Evolutionary conservation across 1,140 invertebrate genomes (phyloP).

Genomic region (Drosophila sproati): DNA sequence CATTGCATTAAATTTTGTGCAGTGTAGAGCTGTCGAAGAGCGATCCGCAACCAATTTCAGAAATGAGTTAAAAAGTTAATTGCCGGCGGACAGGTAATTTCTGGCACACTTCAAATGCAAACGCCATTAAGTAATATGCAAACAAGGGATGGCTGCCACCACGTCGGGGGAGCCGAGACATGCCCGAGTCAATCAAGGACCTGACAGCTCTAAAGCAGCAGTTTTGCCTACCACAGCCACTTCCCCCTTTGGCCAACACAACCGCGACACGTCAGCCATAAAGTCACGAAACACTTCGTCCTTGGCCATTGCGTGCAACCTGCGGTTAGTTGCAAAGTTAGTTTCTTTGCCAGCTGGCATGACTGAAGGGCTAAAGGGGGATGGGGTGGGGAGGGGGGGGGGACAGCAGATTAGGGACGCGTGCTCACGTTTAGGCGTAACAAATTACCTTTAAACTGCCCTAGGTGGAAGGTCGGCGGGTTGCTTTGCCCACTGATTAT

Average conservation of each 20-base stretch:
- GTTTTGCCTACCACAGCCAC: background rate
- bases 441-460: slow-evolving; percentile 79
- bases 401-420: slow-evolving; percentile 51
- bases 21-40: slow-evolving; percentile 11
- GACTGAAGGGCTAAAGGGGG: no score
- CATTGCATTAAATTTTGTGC: no score
- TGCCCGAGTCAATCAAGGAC: slow-evolving; percentile 69
- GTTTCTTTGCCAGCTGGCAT: slow-evolving; percentile 31
- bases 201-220: slow-evolving; percentile 43
- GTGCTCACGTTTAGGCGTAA: slow-evolving; percentile 83
- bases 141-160: slow-evolving; percentile 67
- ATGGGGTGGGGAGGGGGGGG: background rate
- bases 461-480: background rate
- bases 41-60: slow-evolving; percentile 54
- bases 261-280: slow-evolving; percentile 80
- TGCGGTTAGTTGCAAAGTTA: slow-evolving; percentile 67
- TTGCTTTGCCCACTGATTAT: slow-evolving; percentile 57
- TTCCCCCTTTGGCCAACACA: background rate
- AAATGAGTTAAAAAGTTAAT: slow-evolving; percentile 83
- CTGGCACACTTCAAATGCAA: slow-evolving; percentile 79
- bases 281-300: slow-evolving; percentile 72
- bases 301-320: slow-evolving; percentile 60
- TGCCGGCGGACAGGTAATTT: slow-evolving; percentile 82
- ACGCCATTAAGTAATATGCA: slow-evolving; percentile 81
- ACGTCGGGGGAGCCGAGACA: slow-evolving; percentile 15